A percentile compares a stretch with the other conserved stretches of the same genome.
Conservation (phyloP, 2,797 vertebrate species). For the Silurus aristotelis region DNA sequence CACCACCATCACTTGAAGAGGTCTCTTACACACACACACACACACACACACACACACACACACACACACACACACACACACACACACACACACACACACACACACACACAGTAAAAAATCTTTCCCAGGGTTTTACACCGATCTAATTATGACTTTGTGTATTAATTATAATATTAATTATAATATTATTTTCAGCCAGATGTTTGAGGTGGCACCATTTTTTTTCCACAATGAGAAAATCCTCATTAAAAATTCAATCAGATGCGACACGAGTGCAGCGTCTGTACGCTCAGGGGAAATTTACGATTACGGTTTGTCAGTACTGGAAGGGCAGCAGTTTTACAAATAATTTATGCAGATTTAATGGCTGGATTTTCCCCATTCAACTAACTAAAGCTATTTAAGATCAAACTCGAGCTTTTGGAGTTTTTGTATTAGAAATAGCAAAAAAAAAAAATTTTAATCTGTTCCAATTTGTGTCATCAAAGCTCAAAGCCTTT, state of each 20-base stretch:
- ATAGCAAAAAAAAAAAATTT: not conserved
- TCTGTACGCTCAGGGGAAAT: not conserved
- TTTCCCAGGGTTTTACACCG: not conserved
- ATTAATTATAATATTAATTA: too few species aligned
- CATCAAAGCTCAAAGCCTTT: not conserved
- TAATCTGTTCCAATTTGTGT: not conserved
- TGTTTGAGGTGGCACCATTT: too few species aligned
- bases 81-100: not conserved
- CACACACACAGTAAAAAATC: not conserved
- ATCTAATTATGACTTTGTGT: not conserved
- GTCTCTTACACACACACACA: constrained; percentile 62
- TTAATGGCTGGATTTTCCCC: not conserved
- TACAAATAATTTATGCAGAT: not conserved
- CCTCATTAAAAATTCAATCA: not conserved
- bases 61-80: constrained; percentile 13
- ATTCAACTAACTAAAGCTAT: not conserved
- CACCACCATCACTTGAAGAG: constrained; percentile 84
- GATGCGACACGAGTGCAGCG: not conserved
- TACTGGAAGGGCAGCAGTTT: not conserved
- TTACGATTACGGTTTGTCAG: not conserved
- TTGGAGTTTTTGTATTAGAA: not conserved
- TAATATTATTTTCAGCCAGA: too few species aligned
- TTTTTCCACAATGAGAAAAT: not conserved
- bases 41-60: not conserved
- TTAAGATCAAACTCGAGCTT: not conserved